phyloP scores from a whole-genome alignment of 2,113 vertebrate genomes.

The Pica pica region DNA sequence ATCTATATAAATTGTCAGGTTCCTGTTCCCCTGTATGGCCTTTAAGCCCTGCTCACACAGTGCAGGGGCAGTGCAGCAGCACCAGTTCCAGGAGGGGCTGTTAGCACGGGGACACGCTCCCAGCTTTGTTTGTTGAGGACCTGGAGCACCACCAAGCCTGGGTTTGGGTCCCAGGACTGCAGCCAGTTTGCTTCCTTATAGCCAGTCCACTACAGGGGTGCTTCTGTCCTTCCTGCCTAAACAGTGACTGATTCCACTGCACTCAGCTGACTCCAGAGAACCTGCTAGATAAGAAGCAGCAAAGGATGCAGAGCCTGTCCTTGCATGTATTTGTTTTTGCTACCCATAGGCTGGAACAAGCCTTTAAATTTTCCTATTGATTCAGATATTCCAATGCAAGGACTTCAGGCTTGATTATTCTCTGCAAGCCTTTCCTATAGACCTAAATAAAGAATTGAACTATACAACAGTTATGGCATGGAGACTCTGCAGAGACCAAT shows the following conservation, averaged over 20 bases:
- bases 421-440: neutral
- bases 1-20: neutral
- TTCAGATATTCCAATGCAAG: neutral
- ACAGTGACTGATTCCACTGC: neutral
- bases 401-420: neutral
- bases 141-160: neutral
- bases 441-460: neutral
- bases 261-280: neutral
- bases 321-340: neutral
- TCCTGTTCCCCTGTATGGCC: neutral
- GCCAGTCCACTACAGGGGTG: neutral
- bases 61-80: neutral
- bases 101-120: neutral
- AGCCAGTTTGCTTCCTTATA: neutral
- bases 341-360: neutral
- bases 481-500: neutral
- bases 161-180: neutral
- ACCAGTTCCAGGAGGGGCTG: neutral
- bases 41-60: neutral
- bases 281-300: neutral
- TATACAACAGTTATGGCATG: neutral
- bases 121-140: neutral
- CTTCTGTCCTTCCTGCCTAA: neutral
- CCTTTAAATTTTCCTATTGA: neutral
- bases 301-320: neutral